Percentiles rank a stretch among this genome's conserved stretches.
These are phyloP conservation scores for Bos indicus DNA, from an alignment of 2,113 vertebrate species.

Conservation along the genomic window DNA sequence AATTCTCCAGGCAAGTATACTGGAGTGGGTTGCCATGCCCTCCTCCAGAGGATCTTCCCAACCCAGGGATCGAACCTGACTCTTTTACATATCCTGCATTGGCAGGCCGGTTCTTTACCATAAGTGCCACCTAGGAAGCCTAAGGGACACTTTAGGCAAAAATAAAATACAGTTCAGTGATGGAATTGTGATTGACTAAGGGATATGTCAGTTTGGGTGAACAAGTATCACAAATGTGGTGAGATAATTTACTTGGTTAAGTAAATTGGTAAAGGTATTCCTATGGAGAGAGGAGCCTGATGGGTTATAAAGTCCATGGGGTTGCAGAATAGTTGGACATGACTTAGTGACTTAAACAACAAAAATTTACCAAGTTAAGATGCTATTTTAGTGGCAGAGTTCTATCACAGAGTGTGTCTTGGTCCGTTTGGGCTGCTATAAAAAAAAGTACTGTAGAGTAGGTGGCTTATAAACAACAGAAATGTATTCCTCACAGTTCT, in stretches of 20 bases:
- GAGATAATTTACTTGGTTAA: background rate
- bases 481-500: background rate
- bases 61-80: background rate
- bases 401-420: background rate
- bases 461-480: background rate
- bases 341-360: background rate
- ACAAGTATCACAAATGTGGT: background rate
- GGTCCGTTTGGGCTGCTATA: background rate
- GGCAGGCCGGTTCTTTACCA: background rate
- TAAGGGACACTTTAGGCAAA: background rate
- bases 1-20: background rate
- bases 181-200: background rate
- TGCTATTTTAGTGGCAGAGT: background rate
- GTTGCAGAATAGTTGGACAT: background rate
- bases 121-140: background rate
- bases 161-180: too few species aligned
- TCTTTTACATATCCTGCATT: background rate
- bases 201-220: background rate
- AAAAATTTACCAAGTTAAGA: background rate
- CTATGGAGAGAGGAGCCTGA: background rate
- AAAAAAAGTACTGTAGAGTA: background rate
- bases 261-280: background rate
- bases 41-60: background rate
- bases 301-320: background rate
- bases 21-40: background rate